Base-by-base conservation (phyloP, 2,888 invertebrate species). In the Heliconius erato region DNA sequence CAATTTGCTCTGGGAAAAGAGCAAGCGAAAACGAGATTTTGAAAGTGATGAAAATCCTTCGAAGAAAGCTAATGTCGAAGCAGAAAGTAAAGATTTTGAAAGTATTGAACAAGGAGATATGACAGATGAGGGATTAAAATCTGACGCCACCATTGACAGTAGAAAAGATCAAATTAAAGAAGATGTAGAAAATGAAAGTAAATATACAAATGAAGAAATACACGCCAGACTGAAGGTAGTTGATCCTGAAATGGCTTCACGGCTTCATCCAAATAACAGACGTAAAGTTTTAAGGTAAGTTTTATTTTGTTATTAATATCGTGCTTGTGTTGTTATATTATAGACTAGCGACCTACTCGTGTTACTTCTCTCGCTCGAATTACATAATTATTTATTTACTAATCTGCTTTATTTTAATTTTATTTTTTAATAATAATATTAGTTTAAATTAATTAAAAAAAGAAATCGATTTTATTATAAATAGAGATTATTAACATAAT, bases 201-300 rank as follows among this genome's bases (percentile, higher is more conserved):
- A 89, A 1, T 92, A 93, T 80, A 92, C 96, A 3, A 97, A 96
- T 88, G 96, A 96, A 87, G 97, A 97, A 85, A 95, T 99, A 59
- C 97, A 99, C 91, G 92, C 95, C 12, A 97, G 97, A 90, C 94
- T 99, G 86, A 93, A 94, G 85, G 90, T 96, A 76, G 94, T 99
- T 23, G 99, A 99, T 95, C 98, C 98, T 0, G 96, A 95, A 26
- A 97, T 97, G 94, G 99, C 99, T 0, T 94, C 95, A 49, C 95
- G 97, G 69, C 94, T 99, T 32, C 99, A 99, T 96, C 99, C 99
- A 0, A 99, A 99, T 90, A 98, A 99, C 90, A 97, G 98, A 86
- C 96, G 99, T 79, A 99, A 99, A 96, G 97, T 99, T 84, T 94
- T 98, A 85, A 97, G 99, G 98, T 98, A 91, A 96, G 96, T 92